Percentiles rank a stretch among this genome's conserved stretches.
Conservation (phyloP, 2,888 invertebrate genomes). For the Megastigmus dorsalis region DNA sequence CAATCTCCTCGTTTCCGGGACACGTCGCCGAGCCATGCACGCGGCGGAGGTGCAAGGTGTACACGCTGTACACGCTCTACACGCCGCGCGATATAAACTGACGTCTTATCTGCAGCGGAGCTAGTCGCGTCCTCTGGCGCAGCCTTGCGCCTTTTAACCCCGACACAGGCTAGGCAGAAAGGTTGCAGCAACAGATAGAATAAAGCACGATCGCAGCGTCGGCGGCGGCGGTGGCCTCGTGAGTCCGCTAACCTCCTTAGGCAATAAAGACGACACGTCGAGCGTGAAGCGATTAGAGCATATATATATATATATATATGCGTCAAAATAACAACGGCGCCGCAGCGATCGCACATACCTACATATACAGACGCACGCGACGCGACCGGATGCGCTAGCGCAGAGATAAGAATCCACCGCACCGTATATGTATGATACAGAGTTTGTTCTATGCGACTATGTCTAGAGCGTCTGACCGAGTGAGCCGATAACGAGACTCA, state of each 20-base stretch:
- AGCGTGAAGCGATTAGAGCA: slow-evolving; percentile 53
- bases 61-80: no score
- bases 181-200: no score
- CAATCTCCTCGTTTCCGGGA: no score
- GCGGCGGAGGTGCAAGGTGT: neutral
- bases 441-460: no score
- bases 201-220: no score
- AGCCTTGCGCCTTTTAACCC: slow-evolving; percentile 42
- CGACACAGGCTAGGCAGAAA: no score
- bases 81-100: neutral
- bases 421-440: neutral
- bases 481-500: slow-evolving; percentile 24
- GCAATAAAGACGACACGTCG: slow-evolving; percentile 40
- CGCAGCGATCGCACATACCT: no score
- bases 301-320: no score
- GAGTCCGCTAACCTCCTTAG: slow-evolving; percentile 42
- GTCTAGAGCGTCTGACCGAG: no score
- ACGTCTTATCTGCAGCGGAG: slow-evolving; percentile 28
- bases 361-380: neutral
- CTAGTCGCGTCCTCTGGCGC: slow-evolving; percentile 43
- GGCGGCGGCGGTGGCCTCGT: slow-evolving; percentile 18
- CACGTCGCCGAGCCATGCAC: no score
- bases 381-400: slow-evolving; percentile 5
- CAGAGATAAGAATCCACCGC: slow-evolving; percentile 28
- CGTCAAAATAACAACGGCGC: slow-evolving; percentile 22